Conservation (phyloP, 2,113 vertebrate species). For the Pipra filicauda region DNA sequence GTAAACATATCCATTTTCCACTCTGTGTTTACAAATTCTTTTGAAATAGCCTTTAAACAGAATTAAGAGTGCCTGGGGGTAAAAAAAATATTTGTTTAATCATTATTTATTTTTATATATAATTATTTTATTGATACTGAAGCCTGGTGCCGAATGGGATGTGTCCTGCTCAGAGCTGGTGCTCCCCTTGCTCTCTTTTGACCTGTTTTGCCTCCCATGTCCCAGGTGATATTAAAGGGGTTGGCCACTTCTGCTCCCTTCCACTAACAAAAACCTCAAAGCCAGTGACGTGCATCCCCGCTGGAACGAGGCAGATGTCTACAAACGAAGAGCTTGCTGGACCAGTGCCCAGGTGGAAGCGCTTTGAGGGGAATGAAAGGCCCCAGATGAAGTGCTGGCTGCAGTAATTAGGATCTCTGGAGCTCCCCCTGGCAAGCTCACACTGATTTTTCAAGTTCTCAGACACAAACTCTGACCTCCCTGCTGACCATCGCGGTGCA, state of each 20-base stretch:
- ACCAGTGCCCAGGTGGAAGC: neutral
- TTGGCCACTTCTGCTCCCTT: neutral
- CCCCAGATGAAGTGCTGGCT: neutral
- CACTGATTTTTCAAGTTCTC: neutral
- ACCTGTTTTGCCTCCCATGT: neutral
- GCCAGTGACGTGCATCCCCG: neutral
- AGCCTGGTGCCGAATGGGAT: neutral
- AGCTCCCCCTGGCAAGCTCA: neutral
- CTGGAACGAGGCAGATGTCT: neutral
- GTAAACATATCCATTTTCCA: neutral
- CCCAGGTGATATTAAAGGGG: neutral
- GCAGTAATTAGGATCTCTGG: neutral
- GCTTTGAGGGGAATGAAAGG: neutral
- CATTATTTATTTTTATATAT: neutral
- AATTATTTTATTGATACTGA: neutral
- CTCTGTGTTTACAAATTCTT: neutral
- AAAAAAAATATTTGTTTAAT: neutral
- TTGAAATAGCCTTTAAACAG: neutral
- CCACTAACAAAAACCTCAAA: neutral
- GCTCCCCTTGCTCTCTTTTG: neutral
- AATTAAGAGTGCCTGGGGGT: neutral
- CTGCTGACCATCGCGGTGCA: neutral
- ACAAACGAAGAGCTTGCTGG: neutral
- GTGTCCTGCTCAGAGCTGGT: fast-evolving
- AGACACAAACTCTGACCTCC: neutral